Evolutionary conservation across 92 coral and sea anemone species (phyloP).

Genomic region (Heliopora coerulea): DNA sequence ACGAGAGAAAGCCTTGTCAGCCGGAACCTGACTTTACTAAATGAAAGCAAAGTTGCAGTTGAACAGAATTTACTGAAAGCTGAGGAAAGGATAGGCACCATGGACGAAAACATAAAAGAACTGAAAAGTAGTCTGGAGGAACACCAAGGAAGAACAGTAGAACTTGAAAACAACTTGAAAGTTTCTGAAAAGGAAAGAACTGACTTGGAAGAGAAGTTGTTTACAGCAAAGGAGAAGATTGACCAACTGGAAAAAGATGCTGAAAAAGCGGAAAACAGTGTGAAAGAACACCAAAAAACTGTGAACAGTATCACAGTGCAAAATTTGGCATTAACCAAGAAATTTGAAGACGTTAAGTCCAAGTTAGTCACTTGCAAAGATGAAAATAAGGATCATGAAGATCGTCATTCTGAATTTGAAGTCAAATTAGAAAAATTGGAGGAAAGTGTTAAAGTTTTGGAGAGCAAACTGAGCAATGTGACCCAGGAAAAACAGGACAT

Average conservation of each 20-base stretch:
- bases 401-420: background rate
- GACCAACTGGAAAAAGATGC: background rate
- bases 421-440: background rate
- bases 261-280: background rate
- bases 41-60: background rate
- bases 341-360: background rate
- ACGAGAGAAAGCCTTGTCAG: background rate
- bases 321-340: background rate
- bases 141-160: too few relatives aligned
- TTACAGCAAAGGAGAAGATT: background rate
- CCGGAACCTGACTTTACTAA: background rate
- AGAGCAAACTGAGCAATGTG: background rate
- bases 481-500: background rate
- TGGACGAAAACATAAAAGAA: too few relatives aligned
- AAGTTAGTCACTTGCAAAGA: background rate
- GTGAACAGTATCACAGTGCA: background rate
- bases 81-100: background rate
- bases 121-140: too few relatives aligned
- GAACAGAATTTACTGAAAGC: background rate
- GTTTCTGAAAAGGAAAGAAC: background rate
- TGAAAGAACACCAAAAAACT: background rate
- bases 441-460: background rate
- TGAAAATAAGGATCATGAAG: background rate
- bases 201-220: background rate
- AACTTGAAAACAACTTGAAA: too few relatives aligned